These are phyloP conservation scores for Aplocera efformata DNA, from an alignment of 2,888 invertebrate species.

Conservation along the genomic window DNA sequence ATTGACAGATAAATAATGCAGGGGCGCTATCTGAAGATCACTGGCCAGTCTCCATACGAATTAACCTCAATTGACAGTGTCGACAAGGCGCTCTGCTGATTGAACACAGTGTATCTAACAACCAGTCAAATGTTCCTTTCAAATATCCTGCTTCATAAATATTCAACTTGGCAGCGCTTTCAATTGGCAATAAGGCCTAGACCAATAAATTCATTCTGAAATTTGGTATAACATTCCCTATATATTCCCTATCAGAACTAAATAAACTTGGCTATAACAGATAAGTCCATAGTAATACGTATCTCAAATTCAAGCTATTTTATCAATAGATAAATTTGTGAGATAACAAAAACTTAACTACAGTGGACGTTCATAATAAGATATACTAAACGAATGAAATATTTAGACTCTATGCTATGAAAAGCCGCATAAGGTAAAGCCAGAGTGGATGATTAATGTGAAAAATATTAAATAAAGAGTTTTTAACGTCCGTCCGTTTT, in stretches of 20 bases:
- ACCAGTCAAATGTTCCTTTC: slow-evolving; percentile 50
- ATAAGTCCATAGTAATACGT: slow-evolving; percentile 28
- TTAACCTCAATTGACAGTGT: slow-evolving; percentile 78
- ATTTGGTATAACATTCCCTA: slow-evolving; percentile 5
- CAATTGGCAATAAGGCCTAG: slow-evolving; percentile 19
- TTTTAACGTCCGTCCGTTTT: slow-evolving; percentile 32
- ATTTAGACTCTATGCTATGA: slow-evolving; percentile 12
- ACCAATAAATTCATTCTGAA: slow-evolving; percentile 15
- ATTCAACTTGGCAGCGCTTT: slow-evolving; percentile 28
- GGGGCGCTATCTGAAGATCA: slow-evolving; percentile 70
- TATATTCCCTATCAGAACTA: slow-evolving; percentile 5
- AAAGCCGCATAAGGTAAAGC: slow-evolving; percentile 27
- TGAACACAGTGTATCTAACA: slow-evolving; percentile 62
- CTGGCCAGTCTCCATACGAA: slow-evolving; percentile 73
- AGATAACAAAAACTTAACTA: slow-evolving; percentile 12
- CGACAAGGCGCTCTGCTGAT: slow-evolving; percentile 76
- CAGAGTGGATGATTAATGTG: slow-evolving; percentile 38
- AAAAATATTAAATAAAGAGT: slow-evolving; percentile 31
- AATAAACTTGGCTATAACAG: slow-evolving; percentile 14
- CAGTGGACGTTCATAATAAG: slow-evolving; percentile 7
- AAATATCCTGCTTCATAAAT: slow-evolving; percentile 52
- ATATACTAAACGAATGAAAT: slow-evolving; percentile 8
- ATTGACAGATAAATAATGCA: slow-evolving; percentile 74
- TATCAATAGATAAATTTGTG: slow-evolving; percentile 32
- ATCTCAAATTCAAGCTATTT: slow-evolving; percentile 21